Evolutionary conservation across 2,113 vertebrate species (phyloP).

Genomic region (Mesoclemmys tuberculata): DNA sequence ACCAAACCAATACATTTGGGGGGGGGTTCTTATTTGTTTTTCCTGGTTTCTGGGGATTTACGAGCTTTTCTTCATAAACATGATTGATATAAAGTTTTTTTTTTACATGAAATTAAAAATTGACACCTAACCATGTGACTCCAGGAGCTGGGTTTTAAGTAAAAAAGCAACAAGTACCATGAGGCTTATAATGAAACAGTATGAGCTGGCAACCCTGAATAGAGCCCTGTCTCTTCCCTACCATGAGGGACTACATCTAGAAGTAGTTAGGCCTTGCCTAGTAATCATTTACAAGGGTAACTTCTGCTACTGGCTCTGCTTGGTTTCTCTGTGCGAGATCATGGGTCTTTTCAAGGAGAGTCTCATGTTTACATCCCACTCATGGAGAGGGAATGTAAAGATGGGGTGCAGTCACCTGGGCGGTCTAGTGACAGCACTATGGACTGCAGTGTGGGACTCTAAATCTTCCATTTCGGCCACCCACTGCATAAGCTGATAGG

Average conservation of each 20-base stretch:
- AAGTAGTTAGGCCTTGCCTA: neutral
- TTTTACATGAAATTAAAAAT: neutral
- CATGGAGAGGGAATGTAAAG: neutral
- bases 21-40: neutral
- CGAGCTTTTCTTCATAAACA: neutral
- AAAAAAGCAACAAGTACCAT: neutral
- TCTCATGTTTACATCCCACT: neutral
- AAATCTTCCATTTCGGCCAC: neutral
- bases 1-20: neutral
- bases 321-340: neutral
- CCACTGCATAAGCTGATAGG: neutral
- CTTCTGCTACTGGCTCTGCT: neutral
- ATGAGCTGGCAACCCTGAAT: neutral
- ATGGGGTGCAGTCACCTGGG: neutral
- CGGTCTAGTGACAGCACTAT: neutral
- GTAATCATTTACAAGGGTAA: neutral
- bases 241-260: neutral
- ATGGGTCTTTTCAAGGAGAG: neutral
- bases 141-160: neutral
- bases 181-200: neutral
- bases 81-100: neutral
- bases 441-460: neutral
- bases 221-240: neutral
- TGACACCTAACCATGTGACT: too few species aligned
- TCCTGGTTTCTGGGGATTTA: neutral